phyloP scores from a whole-genome alignment of 2,113 vertebrate species.

The Sciurus niger region DNA sequence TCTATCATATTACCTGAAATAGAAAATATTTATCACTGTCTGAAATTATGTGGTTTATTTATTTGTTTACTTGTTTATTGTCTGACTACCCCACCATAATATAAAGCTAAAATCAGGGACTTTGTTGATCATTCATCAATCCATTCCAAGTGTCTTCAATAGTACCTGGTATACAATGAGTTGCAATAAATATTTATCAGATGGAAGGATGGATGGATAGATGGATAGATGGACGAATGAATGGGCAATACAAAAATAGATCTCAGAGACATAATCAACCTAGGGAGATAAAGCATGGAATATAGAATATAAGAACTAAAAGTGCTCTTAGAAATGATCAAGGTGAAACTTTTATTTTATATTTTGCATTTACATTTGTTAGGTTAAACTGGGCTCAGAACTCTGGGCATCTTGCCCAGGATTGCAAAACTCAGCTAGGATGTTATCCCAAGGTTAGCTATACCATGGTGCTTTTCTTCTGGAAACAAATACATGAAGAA shows the following conservation, averaged over 20 bases:
- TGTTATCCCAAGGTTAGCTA: neutral
- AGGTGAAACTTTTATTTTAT: conserved; percentile 20
- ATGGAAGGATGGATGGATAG: neutral
- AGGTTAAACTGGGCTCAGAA: neutral
- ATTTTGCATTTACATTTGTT: neutral
- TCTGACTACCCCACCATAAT: neutral
- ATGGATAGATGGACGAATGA: neutral
- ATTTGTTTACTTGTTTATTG: neutral
- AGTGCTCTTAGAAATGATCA: neutral
- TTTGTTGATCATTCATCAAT: neutral
- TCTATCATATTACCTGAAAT: neutral
- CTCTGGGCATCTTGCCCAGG: neutral
- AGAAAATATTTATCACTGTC: neutral
- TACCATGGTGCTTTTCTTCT: neutral
- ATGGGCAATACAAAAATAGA: neutral
- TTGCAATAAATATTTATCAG: conserved; percentile 27
- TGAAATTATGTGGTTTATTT: neutral
- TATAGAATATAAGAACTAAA: conserved; percentile 15
- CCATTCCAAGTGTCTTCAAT: neutral
- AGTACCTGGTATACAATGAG: neutral
- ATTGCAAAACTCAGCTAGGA: neutral
- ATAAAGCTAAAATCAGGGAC: neutral
- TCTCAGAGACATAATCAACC: neutral
- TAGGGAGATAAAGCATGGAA: neutral
- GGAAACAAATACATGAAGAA: conserved; percentile 6